These are phyloP conservation scores for Antitype chi DNA, from an alignment of 2,888 invertebrate species.

Conservation along the genomic window DNA sequence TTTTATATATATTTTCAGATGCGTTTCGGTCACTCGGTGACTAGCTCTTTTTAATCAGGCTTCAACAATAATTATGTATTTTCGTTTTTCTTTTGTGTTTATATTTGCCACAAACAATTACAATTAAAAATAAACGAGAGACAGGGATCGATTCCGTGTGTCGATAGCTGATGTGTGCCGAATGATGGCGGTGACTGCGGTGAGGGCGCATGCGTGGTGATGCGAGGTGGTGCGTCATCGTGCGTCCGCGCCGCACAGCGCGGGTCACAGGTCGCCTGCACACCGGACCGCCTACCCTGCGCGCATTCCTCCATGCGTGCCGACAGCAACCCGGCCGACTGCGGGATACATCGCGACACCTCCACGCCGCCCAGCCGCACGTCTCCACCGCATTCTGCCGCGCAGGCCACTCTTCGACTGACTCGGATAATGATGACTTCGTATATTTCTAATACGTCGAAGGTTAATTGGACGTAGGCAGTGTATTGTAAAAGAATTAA, in stretches of 20 bases:
- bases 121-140: slow-evolving; percentile 59
- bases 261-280: slow-evolving; percentile 84
- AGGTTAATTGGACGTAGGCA: slow-evolving; percentile 89
- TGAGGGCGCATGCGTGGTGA: slow-evolving; percentile 55
- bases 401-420: slow-evolving; percentile 73
- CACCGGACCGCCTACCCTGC: slow-evolving; percentile 82
- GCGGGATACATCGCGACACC: slow-evolving; percentile 12
- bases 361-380: background rate
- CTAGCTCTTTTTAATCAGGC: background rate
- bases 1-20: background rate
- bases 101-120: slow-evolving; percentile 37
- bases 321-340: slow-evolving; percentile 57
- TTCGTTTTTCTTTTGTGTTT: background rate
- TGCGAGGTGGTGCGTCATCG: slow-evolving; percentile 76
- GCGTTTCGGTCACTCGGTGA: background rate
- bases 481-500: slow-evolving; percentile 87
- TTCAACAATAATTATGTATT: background rate
- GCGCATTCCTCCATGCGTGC: slow-evolving; percentile 76
- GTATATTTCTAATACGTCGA: slow-evolving; percentile 86
- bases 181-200: slow-evolving; percentile 40
- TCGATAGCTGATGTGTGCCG: slow-evolving; percentile 51
- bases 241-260: slow-evolving; percentile 57
- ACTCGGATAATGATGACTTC: slow-evolving; percentile 85
- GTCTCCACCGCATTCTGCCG: slow-evolving; percentile 65
- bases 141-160: slow-evolving; percentile 68